Conservation (phyloP, 2,113 vertebrate species). For the Prionailurus viverrinus region DNA sequence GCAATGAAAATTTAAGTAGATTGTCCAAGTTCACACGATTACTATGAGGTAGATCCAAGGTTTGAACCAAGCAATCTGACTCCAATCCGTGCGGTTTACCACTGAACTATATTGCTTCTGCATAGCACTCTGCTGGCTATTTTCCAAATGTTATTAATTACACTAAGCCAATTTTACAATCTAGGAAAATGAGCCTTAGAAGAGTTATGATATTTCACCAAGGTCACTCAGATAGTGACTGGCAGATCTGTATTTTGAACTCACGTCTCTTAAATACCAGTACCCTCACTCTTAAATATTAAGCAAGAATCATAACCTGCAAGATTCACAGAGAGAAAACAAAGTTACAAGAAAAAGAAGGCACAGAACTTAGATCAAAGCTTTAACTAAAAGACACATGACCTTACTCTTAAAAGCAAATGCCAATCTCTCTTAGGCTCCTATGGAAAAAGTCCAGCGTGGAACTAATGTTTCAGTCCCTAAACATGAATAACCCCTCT, state of each 20-base stretch:
- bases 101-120: not conserved
- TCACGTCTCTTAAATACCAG: not conserved
- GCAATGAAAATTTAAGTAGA: not conserved
- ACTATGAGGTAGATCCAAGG: not conserved
- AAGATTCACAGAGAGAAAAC: not conserved
- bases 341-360: not conserved
- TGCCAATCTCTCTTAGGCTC: not conserved
- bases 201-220: not conserved
- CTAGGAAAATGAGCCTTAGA: not conserved
- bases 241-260: not conserved
- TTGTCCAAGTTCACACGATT: not conserved
- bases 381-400: not conserved
- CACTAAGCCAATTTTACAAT: not conserved
- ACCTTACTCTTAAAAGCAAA: not conserved
- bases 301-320: not conserved
- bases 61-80: not conserved
- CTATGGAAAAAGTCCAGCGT: not conserved
- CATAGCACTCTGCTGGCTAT: not conserved
- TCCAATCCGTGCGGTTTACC: not conserved
- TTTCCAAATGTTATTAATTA: not conserved
- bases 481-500: not conserved
- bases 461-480: not conserved
- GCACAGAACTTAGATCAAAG: not conserved
- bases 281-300: constrained; percentile 2
- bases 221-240: not conserved